Evolutionary conservation across 2,888 invertebrate species (phyloP), one percentile per base, ranked within the genome.

Genomic region (Siphlonurus alternatus): DNA sequence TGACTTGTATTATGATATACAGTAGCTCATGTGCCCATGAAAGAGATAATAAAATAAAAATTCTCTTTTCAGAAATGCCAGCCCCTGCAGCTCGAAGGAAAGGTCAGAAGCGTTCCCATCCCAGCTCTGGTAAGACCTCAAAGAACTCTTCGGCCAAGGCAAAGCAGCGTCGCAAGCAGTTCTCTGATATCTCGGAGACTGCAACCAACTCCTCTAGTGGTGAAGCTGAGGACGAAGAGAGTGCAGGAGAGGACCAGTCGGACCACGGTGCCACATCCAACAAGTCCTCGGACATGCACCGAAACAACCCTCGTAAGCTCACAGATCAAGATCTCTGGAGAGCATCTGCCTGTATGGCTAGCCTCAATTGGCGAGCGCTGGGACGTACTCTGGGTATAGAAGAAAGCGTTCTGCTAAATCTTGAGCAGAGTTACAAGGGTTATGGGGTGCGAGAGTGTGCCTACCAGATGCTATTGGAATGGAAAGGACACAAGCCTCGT

Each of bases 381-480:
- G 72, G 71, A 5, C 60, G 71, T 53, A 68, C 69, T 1, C 64
- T 68, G 51, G 68, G 69, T 1, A 65, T 70, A n/a, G 68, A 69
- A 19, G 70, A 70, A 59, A 67, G 65, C 23, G 68, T 67, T 2
- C 62, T 72, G 5, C 59, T 67, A 15, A 68, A 69, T 59, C 66
- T 72, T 25, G 69, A 71, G 51, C 68, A 69, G 23, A 54, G 65
- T 0, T 65, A 70, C 25, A 68, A 69, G 19, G 56, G 65, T 10
- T 64, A 61, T 3, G 71, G 71, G 5, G 68, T 69, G 25, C 67
- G 71, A 15, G 72, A 72, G 64, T 70, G 70, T 66, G 67, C 70
- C 1, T 72, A 71, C 63, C 72, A 72, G 64, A 70, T 71, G 69
- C 66, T 72, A n/a, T 61, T 71, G 18, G 66, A 67, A 15, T 72